Conservation (phyloP, 2,797 vertebrate genomes). For the Sebastes matsubarae region DNA sequence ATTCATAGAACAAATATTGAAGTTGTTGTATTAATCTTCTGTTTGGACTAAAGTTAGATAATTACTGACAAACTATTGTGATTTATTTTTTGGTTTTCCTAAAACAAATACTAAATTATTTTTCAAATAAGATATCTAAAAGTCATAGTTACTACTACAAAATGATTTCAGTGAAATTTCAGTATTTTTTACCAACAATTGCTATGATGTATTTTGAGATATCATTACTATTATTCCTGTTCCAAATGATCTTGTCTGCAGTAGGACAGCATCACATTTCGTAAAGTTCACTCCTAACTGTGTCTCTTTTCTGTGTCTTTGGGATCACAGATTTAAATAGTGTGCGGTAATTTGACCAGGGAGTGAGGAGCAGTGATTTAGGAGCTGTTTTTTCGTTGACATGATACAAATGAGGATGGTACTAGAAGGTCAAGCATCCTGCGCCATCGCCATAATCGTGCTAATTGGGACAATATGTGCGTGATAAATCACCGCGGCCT, state of each 20-base stretch:
- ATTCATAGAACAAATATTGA: too few species aligned
- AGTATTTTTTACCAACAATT: background rate
- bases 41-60: background rate
- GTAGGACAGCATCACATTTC: background rate
- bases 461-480: slow-evolving; percentile 80
- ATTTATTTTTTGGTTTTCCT: background rate
- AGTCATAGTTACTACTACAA: background rate
- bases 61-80: background rate
- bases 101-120: background rate
- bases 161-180: background rate
- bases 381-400: slow-evolving; percentile 77
- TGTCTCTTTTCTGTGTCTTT: slow-evolving; percentile 42
- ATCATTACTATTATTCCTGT: background rate
- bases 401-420: slow-evolving; percentile 84
- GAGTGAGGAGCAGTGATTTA: slow-evolving; percentile 80
- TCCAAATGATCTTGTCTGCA: background rate
- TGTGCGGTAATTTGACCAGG: slow-evolving; percentile 23
- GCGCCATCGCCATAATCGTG: slow-evolving; percentile 77
- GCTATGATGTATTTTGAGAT: background rate
- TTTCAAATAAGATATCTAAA: background rate
- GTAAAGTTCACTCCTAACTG: slow-evolving; percentile 19
- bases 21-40: background rate
- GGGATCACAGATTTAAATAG: slow-evolving; percentile 38
- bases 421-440: slow-evolving; percentile 79
- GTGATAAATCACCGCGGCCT: slow-evolving; percentile 66